Conservation (phyloP, 1,140 invertebrate species). For the Orius insidiosus region DNA sequence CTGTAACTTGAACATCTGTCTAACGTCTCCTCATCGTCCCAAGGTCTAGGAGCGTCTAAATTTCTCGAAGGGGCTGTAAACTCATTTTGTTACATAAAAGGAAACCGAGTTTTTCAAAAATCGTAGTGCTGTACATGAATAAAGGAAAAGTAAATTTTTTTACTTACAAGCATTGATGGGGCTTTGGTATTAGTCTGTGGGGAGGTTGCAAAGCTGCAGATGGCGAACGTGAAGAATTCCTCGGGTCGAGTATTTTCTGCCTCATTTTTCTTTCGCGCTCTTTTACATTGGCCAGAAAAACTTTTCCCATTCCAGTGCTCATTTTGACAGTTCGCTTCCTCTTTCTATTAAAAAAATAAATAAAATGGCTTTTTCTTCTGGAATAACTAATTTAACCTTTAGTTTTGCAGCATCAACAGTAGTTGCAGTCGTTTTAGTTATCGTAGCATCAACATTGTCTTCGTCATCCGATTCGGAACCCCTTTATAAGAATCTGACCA, state of each 20-base stretch:
- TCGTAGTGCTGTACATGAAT: too few relatives aligned
- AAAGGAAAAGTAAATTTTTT: neutral
- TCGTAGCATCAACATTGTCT: constrained; percentile 48
- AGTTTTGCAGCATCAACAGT: constrained; percentile 26
- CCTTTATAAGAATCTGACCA: constrained; percentile 84
- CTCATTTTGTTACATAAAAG: neutral
- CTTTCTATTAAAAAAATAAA: constrained; percentile 37
- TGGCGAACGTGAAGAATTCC: constrained; percentile 92
- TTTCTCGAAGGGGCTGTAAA: constrained; percentile 71
- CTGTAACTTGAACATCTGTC: constrained; percentile 46
- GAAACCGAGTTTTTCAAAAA: too few relatives aligned
- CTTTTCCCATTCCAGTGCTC: constrained; percentile 84
- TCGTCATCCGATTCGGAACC: constrained; percentile 63
- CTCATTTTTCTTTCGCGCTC: constrained; percentile 83
- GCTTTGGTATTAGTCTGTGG: constrained; percentile 85
- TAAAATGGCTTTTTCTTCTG: neutral
- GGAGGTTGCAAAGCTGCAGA: constrained; percentile 82
- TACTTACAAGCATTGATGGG: constrained; percentile 86
- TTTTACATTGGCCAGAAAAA: constrained; percentile 86
- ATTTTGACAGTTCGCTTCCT: constrained; percentile 84
- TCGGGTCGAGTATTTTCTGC: constrained; percentile 79
- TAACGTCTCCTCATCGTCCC: constrained; percentile 59
- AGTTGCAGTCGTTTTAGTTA: constrained; percentile 30
- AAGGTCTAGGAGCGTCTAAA: constrained; percentile 72
- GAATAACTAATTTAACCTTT: constrained; percentile 6